Conservation (phyloP, 2,113 vertebrate genomes). For the Poeciliopsis turrubarensis region DNA sequence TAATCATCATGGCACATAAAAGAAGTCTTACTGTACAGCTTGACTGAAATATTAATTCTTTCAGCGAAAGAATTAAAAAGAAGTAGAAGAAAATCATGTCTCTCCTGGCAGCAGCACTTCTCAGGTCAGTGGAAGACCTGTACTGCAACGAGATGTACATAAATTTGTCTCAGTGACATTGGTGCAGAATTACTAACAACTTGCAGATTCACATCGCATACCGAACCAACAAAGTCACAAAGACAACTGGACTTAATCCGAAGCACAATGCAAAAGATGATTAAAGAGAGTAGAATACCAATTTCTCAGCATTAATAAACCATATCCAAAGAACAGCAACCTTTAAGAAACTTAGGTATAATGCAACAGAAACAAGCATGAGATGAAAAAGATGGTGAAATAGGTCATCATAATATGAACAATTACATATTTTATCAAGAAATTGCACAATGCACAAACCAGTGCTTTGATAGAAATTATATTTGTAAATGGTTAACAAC, state of each 20-base stretch:
- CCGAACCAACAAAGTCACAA: constrained; percentile 30
- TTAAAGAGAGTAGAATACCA: background rate
- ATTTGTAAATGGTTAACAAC: background rate
- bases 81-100: constrained; percentile 13
- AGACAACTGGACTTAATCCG: constrained; percentile 12
- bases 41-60: constrained; percentile 53
- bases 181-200: constrained; percentile 46
- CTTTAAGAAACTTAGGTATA: too few relatives aligned
- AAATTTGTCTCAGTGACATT: constrained; percentile 54
- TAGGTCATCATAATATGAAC: too few relatives aligned
- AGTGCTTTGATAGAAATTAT: background rate
- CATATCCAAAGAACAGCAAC: too few relatives aligned
- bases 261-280: background rate
- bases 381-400: too few relatives aligned
- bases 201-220: constrained; percentile 33
- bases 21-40: constrained; percentile 45
- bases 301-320: too few relatives aligned
- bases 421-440: too few relatives aligned
- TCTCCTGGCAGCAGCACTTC: constrained; percentile 7
- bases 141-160: constrained; percentile 32
- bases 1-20: constrained; percentile 60
- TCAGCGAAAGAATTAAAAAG: constrained; percentile 23
- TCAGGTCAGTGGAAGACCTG: constrained; percentile 12
- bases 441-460: too few relatives aligned
- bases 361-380: too few relatives aligned